Percentiles rank a stretch among this genome's conserved stretches.
These are phyloP conservation scores for Falcunculus frontatus DNA, from an alignment of 2,113 vertebrate genomes.

Conservation along the genomic window DNA sequence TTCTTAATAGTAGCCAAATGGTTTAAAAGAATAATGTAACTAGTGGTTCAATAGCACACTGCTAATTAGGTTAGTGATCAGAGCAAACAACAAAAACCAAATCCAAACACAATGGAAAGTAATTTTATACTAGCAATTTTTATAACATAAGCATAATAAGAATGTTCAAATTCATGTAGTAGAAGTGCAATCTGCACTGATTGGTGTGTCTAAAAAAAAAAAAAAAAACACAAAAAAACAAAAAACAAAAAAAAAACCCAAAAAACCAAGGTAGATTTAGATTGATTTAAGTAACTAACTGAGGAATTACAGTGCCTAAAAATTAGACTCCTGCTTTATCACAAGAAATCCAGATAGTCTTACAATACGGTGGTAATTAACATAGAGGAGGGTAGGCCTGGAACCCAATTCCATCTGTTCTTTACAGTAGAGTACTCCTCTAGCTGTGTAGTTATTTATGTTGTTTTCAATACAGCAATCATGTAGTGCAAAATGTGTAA, in stretches of 20 bases:
- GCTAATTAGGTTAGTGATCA: neutral
- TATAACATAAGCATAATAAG: neutral
- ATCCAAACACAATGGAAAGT: neutral
- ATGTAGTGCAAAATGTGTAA: neutral
- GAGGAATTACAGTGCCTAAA: neutral
- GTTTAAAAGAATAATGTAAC: neutral
- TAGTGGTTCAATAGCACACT: neutral
- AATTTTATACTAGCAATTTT: neutral
- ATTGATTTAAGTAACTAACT: neutral
- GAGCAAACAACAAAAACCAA: neutral
- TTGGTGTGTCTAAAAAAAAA: neutral
- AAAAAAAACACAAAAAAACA: accelerated
- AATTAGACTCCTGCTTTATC: neutral
- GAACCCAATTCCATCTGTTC: neutral
- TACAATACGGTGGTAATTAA: neutral
- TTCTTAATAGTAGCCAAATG: neutral
- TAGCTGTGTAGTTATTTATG: neutral
- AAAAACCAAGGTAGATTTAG: neutral
- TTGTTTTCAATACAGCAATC: neutral
- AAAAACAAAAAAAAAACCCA: neutral
- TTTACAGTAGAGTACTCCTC: neutral
- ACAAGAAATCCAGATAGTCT: neutral
- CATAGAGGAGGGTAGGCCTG: neutral
- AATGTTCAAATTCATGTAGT: neutral
- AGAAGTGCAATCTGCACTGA: neutral